These are phyloP conservation scores for Malurus splendens DNA, from an alignment of 2,797 vertebrate species.

Conservation along the genomic window DNA sequence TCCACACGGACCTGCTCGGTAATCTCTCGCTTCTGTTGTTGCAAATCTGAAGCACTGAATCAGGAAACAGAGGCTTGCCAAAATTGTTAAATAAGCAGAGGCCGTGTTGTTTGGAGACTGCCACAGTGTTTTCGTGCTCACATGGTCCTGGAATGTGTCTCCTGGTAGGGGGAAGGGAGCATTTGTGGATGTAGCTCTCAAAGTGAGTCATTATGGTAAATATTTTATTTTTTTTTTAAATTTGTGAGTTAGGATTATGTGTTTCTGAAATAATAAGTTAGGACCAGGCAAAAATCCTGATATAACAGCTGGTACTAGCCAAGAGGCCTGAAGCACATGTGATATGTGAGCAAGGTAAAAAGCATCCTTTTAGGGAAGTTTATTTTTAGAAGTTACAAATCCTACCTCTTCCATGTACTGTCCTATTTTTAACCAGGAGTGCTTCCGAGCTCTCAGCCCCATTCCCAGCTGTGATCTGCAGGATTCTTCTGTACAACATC, in stretches of 20 bases:
- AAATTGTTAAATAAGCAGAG: background rate
- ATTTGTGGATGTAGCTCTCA: background rate
- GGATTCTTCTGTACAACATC: background rate
- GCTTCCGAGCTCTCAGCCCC: background rate
- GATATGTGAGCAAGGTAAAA: background rate
- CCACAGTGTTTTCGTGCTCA: conserved; percentile 1
- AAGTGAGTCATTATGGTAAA: background rate
- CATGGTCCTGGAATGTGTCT: conserved; percentile 11
- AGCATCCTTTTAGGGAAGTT: background rate
- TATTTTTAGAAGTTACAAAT: conserved; percentile 56
- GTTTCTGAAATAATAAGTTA: background rate
- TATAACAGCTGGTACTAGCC: background rate
- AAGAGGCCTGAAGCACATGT: background rate
- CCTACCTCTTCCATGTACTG: background rate
- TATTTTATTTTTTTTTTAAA: background rate
- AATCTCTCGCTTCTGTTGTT: background rate
- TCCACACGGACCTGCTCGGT: background rate
- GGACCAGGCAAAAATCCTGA: background rate
- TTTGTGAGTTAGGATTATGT: background rate
- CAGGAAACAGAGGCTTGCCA: conserved; percentile 12
- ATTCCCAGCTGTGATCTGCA: background rate
- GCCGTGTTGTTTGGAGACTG: background rate
- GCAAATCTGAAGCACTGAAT: background rate
- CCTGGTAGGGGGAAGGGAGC: background rate
- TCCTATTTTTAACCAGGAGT: conserved; percentile 40